Base-by-base conservation (phyloP, 2,113 vertebrate species). In the Callospermophilus lateralis region DNA sequence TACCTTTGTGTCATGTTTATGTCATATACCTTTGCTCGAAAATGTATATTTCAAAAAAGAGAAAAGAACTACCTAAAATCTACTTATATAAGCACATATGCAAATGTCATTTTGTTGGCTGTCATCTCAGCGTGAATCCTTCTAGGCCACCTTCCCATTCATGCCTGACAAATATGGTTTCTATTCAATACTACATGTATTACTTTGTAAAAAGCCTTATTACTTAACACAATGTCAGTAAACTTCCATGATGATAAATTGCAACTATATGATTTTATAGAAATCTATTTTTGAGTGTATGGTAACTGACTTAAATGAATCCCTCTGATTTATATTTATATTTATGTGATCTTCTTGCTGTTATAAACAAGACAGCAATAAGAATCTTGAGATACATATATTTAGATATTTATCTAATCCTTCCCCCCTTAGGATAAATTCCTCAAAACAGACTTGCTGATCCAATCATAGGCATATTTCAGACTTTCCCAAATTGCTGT, bases 351-450 rank as follows among this genome's bases (percentile, higher is more conserved):
- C 17, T 78, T 92, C 32, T 85, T 78, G n/a, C 34, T 86, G 10
- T 70, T 91, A 73, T 73, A 83, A 91, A 72, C 7, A 94, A 94
- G 24, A 65, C 32, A 55, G 4, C 4, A 96, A 74, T 55, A 97
- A 77, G 61, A n/a, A 91, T 73, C 84, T 81, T 63, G 16, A 87
- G 70, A 89, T 89, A 78, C 34, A 42, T 84, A 34, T 72, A 48
- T 80, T 34, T 63, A 7, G 28, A 73, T 26, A 90, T 11, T 12
- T 88, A 15, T 92, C 76, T 30, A 80, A 67, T 80, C 83, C 83
- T 95, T 58, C 93, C 65, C 93, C 65, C 79, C 94, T 84, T 55
- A 87, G 37, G 65, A 58, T 65, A 84, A 92, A 55, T 80, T 95
- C 13, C 79, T 95, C 72, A 87, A 55, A 86, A 68, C 30, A 81